A percentile compares a stretch with the other conserved stretches of the same genome.
Conservation (phyloP, 1,140 invertebrate genomes). For the Trichonephila clavata region DNA sequence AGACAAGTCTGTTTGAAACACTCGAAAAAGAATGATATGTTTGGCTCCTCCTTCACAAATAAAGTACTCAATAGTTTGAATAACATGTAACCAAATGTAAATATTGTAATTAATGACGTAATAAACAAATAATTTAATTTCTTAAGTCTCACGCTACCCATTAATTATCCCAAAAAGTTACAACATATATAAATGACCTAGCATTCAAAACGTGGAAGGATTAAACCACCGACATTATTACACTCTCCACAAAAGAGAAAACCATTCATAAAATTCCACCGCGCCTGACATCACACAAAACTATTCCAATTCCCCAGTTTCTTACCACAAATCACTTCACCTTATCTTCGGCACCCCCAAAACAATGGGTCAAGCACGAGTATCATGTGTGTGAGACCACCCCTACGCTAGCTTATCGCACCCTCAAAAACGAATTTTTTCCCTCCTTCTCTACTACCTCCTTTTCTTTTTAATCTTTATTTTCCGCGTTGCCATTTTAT, state of each 20-base stretch:
- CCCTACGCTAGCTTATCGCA: constrained; percentile 29
- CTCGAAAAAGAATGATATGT: too few relatives aligned
- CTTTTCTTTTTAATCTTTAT: constrained; percentile 36
- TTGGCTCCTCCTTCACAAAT: too few relatives aligned
- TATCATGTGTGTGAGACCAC: constrained; percentile 14
- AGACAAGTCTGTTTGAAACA: too few relatives aligned
- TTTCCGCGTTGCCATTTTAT: constrained; percentile 35
- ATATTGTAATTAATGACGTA: too few relatives aligned
- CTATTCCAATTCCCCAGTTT: background rate
- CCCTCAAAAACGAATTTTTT: background rate
- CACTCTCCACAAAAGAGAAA: background rate
- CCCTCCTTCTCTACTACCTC: background rate
- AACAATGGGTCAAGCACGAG: constrained; percentile 37
- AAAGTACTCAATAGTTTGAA: too few relatives aligned
- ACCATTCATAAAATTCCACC: background rate
- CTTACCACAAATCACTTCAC: constrained; percentile 24
- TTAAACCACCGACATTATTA: background rate
- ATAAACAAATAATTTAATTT: too few relatives aligned
- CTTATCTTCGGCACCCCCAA: constrained; percentile 19
- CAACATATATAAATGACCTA: too few relatives aligned
- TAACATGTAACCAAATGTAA: too few relatives aligned
- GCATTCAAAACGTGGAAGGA: too few relatives aligned
- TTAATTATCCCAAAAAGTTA: too few relatives aligned
- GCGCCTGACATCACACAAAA: constrained; percentile 1
- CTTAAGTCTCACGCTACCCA: too few relatives aligned